Evolutionary conservation across 2,888 invertebrate genomes (phyloP), one percentile per base, ranked within the genome.

Genomic region (Caenorhabditis sp.): DNA sequence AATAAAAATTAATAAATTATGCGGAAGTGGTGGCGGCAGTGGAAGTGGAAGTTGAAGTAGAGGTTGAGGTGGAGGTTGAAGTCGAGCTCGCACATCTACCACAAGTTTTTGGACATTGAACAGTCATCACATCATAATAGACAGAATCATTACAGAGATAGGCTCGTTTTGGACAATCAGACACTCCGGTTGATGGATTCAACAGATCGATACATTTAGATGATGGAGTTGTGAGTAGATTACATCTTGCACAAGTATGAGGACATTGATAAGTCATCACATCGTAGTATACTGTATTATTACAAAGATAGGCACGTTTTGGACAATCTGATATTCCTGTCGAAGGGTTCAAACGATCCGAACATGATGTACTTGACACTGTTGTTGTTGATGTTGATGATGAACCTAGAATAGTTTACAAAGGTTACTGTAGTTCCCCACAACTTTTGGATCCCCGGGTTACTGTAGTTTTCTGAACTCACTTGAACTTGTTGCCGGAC

Each of bases 271-370:
- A 26, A 14, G 77, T 73, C 77, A 77, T 77, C 26, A 77, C 57
- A 17, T 65, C 43, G 65, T 70, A 77, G 57, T 77, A 77, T 59
- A 62, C 65, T 37, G 68, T 59, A 53, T 70, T 63, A 21, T 65
- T 68, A 70, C 77, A 77, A 31, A 73, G 68, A 19, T 51, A 54
- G 4, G 77, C 73, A n/a, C 53, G 63, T 8, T 57, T 49, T 21
- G 77, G 66, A 23, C 77, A 77, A 24, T 77, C 77, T 1, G 77
- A 77, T n/a, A 69, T 68, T 8, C 77, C 77, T 1, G 77, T 77
- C 0, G 62, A 63, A 19, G 73, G 77, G 21, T 77, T 77, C 23
- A 62, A 21, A 26, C 50, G 66, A 51, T 77, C 77, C 12, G 58
- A 73, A 36, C 76, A 77, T 21, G 68, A 19, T 6, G 58, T 17